phyloP scores from a whole-genome alignment of 1,140 invertebrate genomes.

The Scaptomyza graminum region DNA sequence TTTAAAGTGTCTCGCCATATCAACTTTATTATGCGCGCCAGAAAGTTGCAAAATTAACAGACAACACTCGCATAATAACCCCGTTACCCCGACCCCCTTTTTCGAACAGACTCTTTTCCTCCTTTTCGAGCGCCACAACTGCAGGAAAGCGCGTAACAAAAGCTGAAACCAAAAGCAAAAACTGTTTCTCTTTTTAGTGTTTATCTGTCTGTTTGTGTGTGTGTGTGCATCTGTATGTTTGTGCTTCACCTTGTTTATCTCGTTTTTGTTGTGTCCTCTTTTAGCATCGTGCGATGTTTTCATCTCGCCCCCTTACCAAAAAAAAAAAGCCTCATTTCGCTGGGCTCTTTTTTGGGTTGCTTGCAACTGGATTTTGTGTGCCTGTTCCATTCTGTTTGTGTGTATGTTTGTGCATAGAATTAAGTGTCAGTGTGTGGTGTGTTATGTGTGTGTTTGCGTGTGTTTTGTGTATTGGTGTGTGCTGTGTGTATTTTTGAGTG shows the following conservation, averaged over 20 bases:
- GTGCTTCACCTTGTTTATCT: slow-evolving; percentile 60
- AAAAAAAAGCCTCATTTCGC: slow-evolving; percentile 51
- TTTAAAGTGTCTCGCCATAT: slow-evolving; percentile 62
- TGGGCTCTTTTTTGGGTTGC: slow-evolving; percentile 42
- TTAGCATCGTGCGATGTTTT: slow-evolving; percentile 25
- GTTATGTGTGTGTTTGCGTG: not conserved
- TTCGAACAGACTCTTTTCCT: not conserved
- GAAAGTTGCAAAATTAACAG: slow-evolving; percentile 76
- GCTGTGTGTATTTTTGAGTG: slow-evolving; percentile 27
- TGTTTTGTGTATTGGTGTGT: not conserved
- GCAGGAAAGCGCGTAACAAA: slow-evolving; percentile 40
- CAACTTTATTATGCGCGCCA: slow-evolving; percentile 74
- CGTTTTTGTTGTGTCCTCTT: slow-evolving; percentile 51
- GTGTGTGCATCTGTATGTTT: slow-evolving; percentile 22
- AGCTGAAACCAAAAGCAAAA: slow-evolving; percentile 32
- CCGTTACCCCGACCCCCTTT: not conserved
- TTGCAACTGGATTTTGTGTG: slow-evolving; percentile 59
- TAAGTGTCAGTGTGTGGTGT: slow-evolving; percentile 24
- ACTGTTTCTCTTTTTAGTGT: slow-evolving; percentile 54
- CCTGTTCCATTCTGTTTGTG: slow-evolving; percentile 38
- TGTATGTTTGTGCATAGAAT: slow-evolving; percentile 6
- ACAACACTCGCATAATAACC: slow-evolving; percentile 12
- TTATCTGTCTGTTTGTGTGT: slow-evolving; percentile 4
- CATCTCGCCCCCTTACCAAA: slow-evolving; percentile 3
- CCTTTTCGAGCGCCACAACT: slow-evolving; percentile 12